Conservation (phyloP, 2,113 vertebrate genomes). For the Aegithalos caudatus region DNA sequence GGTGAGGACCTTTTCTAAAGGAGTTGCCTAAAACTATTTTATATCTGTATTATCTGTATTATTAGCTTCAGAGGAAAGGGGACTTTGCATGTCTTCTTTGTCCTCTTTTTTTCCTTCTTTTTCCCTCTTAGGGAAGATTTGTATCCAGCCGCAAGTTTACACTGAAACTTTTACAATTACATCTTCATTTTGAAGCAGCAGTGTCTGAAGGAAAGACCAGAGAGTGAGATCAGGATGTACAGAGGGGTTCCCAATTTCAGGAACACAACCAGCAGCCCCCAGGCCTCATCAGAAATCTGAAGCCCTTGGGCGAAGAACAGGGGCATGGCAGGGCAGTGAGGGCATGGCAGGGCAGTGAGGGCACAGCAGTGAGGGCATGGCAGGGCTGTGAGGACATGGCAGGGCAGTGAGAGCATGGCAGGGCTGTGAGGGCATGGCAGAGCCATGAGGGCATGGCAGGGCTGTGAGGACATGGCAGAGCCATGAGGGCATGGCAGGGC, state of each 20-base stretch:
- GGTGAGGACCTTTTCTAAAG: background rate
- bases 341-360: background rate
- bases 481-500: background rate
- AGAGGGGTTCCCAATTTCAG: background rate
- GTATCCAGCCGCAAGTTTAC: background rate
- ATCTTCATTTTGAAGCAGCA: fast-evolving
- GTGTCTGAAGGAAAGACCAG: background rate
- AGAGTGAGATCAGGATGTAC: fast-evolving
- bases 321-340: background rate
- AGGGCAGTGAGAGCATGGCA: background rate
- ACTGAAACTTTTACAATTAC: background rate
- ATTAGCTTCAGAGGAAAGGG: background rate
- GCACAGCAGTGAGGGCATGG: too few species aligned
- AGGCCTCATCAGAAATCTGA: background rate
- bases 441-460: too few species aligned
- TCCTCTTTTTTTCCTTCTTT: too few species aligned
- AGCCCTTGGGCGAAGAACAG: fast-evolving
- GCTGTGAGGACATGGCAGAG: too few species aligned
- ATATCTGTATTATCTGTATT: background rate
- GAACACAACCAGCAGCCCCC: too few species aligned
- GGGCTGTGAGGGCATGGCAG: background rate
- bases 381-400: background rate
- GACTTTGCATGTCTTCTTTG: background rate
- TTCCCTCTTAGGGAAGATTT: background rate
- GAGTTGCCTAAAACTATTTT: background rate